Evolutionary conservation across 2,888 invertebrate genomes (phyloP).

Genomic region (Dichetophora obliterata): DNA sequence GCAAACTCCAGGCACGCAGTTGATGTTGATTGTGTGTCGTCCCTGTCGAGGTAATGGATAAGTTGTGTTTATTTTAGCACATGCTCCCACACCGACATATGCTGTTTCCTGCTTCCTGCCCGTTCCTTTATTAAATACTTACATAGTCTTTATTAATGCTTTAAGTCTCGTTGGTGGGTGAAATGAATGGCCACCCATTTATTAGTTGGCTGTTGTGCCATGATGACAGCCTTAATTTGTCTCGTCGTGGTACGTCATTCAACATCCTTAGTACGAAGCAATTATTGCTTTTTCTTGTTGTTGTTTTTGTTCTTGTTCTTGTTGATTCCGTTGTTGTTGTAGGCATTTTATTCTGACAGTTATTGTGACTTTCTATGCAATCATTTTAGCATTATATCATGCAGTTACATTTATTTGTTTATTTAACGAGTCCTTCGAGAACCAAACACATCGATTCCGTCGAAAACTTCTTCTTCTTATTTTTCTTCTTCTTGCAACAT

Average conservation of each 20-base stretch:
- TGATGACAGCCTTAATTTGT: neutral
- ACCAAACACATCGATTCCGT: neutral
- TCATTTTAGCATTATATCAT: neutral
- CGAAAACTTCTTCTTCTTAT: too few species aligned
- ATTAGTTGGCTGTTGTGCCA: neutral
- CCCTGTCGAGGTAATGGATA: conserved; percentile 5
- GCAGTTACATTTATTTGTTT: neutral
- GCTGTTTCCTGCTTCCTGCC: too few species aligned
- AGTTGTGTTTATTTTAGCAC: conserved; percentile 21
- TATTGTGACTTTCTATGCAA: neutral
- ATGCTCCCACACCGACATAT: neutral
- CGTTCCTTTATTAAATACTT: too few species aligned
- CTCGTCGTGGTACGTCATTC: neutral
- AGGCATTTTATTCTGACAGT: neutral
- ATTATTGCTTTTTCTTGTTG: neutral
- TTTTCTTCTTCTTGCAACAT: too few species aligned
- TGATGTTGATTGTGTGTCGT: neutral
- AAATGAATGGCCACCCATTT: neutral
- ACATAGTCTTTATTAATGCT: neutral
- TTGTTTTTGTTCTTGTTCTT: too few species aligned
- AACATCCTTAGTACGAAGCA: neutral
- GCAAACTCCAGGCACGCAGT: neutral
- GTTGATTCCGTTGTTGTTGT: too few species aligned
- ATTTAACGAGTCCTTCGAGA: conserved; percentile 15
- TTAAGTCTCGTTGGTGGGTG: neutral